Conservation (phyloP, 1,140 invertebrate species). For the Drosophila dunni region DNA sequence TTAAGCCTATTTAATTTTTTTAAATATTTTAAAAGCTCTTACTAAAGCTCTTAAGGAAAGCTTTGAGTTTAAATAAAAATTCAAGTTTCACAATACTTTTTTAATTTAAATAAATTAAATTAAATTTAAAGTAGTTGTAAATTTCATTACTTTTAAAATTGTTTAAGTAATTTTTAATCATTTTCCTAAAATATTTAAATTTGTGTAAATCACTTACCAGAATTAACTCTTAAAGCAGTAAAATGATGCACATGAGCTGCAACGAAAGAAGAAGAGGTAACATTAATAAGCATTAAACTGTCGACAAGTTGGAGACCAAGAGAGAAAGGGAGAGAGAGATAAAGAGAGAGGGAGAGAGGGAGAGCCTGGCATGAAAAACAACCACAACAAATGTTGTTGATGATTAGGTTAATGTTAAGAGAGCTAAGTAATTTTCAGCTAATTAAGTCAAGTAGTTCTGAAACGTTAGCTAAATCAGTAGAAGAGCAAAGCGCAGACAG, state of each 20-base stretch:
- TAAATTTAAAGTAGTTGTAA: no score
- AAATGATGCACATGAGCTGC: slow-evolving; percentile 10
- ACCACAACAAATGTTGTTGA: slow-evolving; percentile 15
- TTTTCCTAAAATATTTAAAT: no score
- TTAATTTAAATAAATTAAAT: no score
- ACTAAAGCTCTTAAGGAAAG: no score
- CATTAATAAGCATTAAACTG: slow-evolving; percentile 20
- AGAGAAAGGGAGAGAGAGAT: background rate
- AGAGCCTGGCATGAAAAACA: background rate
- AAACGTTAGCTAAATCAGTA: slow-evolving; percentile 5
- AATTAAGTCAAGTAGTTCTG: slow-evolving; percentile 58
- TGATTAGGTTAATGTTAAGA: slow-evolving; percentile 14
- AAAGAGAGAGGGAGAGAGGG: background rate
- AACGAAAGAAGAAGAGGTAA: slow-evolving; percentile 2
- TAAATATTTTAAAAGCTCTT: no score
- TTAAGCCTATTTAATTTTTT: no score
- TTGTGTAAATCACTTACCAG: background rate
- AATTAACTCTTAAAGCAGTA: background rate
- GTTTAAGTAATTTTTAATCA: no score
- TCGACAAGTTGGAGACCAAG: background rate
- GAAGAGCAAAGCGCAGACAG: background rate
- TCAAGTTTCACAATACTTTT: no score
- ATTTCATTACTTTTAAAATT: no score
- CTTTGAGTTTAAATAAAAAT: no score
- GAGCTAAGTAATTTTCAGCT: slow-evolving; percentile 53